Conservation (phyloP, 2,888 invertebrate genomes). For the Acleris holmiana region DNA sequence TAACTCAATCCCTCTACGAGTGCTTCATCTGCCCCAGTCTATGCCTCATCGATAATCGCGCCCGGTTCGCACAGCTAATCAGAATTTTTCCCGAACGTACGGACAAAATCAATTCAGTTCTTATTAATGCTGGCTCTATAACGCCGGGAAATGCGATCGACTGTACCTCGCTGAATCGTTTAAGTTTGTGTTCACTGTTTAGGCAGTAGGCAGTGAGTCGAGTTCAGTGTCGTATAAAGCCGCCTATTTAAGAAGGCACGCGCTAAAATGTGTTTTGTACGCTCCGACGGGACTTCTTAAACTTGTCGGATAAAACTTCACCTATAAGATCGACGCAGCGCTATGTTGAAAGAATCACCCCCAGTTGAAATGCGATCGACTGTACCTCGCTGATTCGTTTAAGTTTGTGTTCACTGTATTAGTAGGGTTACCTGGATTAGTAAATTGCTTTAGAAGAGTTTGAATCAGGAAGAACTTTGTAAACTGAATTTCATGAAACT, state of each 20-base stretch:
- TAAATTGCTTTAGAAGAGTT: too few species aligned
- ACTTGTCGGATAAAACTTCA: too few species aligned
- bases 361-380: too few species aligned
- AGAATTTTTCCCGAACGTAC: constrained; percentile 30
- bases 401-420: constrained; percentile 1
- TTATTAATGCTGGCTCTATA: constrained; percentile 31
- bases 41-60: constrained; percentile 36
- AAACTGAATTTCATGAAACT: too few species aligned
- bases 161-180: constrained; percentile 23
- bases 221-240: too few species aligned
- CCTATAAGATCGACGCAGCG: too few species aligned
- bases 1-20: neutral
- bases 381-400: constrained; percentile 25
- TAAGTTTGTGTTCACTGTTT: constrained; percentile 7
- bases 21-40: constrained; percentile 16
- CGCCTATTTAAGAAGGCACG: too few species aligned
- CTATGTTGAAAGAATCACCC: too few species aligned
- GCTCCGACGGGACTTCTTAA: too few species aligned
- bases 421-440: neutral
- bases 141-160: constrained; percentile 11
- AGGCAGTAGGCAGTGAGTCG: too few species aligned
- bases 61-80: constrained; percentile 31
- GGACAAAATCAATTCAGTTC: constrained; percentile 35
- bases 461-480: too few species aligned
- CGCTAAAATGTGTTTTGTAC: too few species aligned